Evolutionary conservation across 2,888 invertebrate genomes (phyloP), one percentile per base, ranked within the genome.

Genomic region (Epiblema foenella): DNA sequence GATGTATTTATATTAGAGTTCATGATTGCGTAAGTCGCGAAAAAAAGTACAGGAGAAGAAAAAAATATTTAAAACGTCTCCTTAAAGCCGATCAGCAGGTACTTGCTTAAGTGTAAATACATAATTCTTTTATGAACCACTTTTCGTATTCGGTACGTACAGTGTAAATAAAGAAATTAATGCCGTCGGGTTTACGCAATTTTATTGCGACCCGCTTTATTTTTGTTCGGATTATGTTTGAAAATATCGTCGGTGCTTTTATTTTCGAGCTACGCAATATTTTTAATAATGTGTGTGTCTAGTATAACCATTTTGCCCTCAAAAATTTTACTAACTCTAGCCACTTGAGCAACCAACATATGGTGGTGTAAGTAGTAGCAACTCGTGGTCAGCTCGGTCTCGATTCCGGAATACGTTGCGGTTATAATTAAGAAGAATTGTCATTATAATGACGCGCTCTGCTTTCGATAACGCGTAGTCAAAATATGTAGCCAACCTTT

Each of bases 81-180:
- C 65, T 70, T 70, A 70, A 70, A 8, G 37, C 33, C 33, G 59
- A 58, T 52, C 39, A 11, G n/a, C 52, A 54, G 52, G 52, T 65
- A n/a, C n/a, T n/a, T n/a, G n/a, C n/a, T n/a, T n/a, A 54, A 68
- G n/a, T 42, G 46, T 59, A 70, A 69, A 69, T 42, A 65, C 37
- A 65, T 70, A 65, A 70, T 70, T 70, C 65, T 65, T 59, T 65
- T 60, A 65, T 59, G 70, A 70, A 58, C 59, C 54, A 65, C 65
- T 70, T 70, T 69, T 70, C 49, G 59, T 39, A 57, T 64, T 51
- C 39, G 17, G 8, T 8, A n/a, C 2, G 8, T n/a, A 46, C 46
- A n/a, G n/a, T 18, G 46, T 52, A 70, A 70, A 70, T 70, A 70
- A 65, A 59, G 59, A 58, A 59, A 70, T 70, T 54, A 65, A 65